phyloP scores from a whole-genome alignment of 2,113 vertebrate genomes.

The Brachypteracias leptosomus region DNA sequence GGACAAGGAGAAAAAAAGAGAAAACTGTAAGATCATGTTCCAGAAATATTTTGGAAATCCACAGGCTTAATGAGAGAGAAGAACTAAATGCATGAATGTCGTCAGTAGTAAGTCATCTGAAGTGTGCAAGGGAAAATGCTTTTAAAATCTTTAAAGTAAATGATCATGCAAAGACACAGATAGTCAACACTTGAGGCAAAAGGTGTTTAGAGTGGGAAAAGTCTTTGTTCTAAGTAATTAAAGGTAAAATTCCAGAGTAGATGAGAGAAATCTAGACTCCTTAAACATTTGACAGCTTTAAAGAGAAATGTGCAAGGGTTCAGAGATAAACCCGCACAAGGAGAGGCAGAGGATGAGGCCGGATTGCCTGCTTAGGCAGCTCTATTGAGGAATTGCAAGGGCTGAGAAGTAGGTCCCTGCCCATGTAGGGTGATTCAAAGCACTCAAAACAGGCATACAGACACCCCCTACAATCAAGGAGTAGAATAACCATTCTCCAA shows the following conservation, averaged over 20 bases:
- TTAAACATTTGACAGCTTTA: not conserved
- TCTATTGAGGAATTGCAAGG: not conserved
- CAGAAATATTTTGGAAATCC: slow-evolving; percentile 27
- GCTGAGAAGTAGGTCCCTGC: not conserved
- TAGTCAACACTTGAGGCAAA: not conserved
- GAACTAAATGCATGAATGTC: not conserved
- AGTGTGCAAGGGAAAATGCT: not conserved
- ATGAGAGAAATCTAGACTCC: not conserved
- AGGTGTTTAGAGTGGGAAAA: not conserved
- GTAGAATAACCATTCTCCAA: not conserved
- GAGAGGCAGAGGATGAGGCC: not conserved
- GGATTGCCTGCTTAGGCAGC: not conserved
- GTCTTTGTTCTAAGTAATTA: slow-evolving; percentile 31
- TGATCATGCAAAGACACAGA: not conserved
- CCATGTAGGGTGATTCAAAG: not conserved
- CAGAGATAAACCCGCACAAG: not conserved
- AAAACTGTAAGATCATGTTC: not conserved
- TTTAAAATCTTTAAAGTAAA: slow-evolving; percentile 15
- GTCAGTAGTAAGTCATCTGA: slow-evolving; percentile 2
- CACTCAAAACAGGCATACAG: not conserved
- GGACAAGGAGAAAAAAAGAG: not conserved
- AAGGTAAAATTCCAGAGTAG: not conserved
- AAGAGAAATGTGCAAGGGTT: not conserved
- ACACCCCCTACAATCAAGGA: not conserved
- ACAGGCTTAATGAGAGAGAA: slow-evolving; percentile 2